phyloP scores from a whole-genome alignment of 2,113 vertebrate species.

The Semnornis frantzii region DNA sequence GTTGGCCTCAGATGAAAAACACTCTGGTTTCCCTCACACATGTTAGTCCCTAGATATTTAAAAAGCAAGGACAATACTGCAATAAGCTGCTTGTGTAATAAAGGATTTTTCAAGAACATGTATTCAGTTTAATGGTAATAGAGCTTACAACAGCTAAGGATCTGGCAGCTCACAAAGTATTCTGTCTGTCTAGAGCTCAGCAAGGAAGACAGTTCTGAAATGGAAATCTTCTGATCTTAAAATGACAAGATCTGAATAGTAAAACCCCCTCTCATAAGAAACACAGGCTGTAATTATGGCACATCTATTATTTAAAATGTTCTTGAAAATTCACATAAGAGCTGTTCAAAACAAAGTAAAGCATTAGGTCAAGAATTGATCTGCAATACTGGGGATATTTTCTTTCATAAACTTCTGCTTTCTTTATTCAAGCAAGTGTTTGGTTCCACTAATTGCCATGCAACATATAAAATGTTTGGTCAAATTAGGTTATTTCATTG shows the following conservation, averaged over 20 bases:
- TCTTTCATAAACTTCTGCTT: neutral
- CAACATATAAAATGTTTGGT: neutral
- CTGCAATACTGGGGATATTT: neutral
- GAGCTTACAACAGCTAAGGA: constrained; percentile 2
- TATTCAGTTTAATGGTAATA: neutral
- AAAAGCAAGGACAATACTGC: neutral
- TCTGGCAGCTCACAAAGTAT: constrained; percentile 2
- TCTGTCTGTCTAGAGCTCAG: constrained; percentile 53
- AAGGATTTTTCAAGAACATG: constrained; percentile 19
- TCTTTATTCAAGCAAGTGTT: neutral
- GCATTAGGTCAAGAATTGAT: constrained; percentile 12
- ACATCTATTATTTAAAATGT: constrained; percentile 60
- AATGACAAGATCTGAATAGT: constrained; percentile 62
- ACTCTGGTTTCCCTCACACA: neutral
- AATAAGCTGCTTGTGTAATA: neutral
- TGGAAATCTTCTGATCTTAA: constrained; percentile 64
- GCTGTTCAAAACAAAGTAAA: constrained; percentile 30
- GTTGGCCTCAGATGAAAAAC: neutral
- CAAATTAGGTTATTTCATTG: neutral
- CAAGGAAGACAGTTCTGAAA: constrained; percentile 49
- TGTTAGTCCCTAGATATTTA: neutral
- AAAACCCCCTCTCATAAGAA: constrained; percentile 47
- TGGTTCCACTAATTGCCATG: neutral
- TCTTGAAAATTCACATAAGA: constrained; percentile 41
- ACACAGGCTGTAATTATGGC: constrained; percentile 60